Percentiles rank a stretch among this genome's conserved stretches.
These are phyloP conservation scores for Tenthredo scrophulariae DNA, from an alignment of 2,888 invertebrate genomes.

Conservation along the genomic window DNA sequence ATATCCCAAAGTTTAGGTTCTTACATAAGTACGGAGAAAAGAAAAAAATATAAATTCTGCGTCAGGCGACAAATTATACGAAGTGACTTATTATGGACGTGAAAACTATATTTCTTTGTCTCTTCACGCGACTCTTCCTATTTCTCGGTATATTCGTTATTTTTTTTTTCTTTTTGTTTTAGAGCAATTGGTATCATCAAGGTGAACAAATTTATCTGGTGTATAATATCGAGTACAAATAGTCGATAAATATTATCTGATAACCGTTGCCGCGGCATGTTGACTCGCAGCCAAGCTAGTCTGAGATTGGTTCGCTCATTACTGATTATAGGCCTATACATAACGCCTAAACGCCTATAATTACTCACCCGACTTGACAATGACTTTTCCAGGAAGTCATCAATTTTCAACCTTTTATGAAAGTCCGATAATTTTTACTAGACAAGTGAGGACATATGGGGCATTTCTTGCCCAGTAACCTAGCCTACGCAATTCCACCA, in stretches of 20 bases:
- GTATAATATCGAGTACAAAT: background rate
- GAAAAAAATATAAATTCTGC: background rate
- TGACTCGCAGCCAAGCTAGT: background rate
- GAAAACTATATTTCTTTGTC: no score
- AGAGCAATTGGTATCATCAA: background rate
- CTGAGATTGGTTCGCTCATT: background rate
- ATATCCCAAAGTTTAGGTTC: background rate
- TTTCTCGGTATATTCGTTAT: no score
- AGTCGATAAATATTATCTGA: slow-evolving; percentile 4
- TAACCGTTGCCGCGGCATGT: background rate
- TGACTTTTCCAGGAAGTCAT: background rate
- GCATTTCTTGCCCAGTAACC: no score
- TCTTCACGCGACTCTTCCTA: no score
- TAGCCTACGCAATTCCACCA: no score
- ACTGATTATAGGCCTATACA: background rate
- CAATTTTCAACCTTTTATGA: no score
- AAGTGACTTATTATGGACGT: no score
- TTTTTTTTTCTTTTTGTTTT: background rate
- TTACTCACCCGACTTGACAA: background rate
- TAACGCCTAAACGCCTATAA: no score
- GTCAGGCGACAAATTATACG: background rate
- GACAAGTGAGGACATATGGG: no score
- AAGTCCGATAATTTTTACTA: no score
- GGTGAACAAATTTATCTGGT: background rate
- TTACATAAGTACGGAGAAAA: background rate